Evolutionary conservation across 2,888 invertebrate species (phyloP).

Genomic region (Tetranychus truncatus): DNA sequence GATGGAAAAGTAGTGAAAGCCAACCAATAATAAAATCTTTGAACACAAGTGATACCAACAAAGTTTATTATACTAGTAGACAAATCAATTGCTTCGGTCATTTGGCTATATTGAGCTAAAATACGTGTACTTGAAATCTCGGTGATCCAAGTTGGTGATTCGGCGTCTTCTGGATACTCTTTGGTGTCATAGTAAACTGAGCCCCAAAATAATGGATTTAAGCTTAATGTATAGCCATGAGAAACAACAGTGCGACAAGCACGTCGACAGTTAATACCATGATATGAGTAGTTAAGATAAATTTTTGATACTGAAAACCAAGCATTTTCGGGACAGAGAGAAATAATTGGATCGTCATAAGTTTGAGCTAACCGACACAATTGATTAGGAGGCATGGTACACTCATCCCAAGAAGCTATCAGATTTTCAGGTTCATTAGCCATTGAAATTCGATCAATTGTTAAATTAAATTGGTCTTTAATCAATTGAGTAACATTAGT

Average conservation of each 20-base stretch:
- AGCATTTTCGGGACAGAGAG: background rate
- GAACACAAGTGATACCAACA: background rate
- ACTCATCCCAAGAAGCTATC: background rate
- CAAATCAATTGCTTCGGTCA: background rate
- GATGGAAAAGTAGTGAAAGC: background rate
- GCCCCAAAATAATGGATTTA: background rate
- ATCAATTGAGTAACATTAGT: background rate
- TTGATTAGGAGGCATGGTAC: background rate
- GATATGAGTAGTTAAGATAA: background rate
- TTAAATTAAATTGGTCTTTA: background rate
- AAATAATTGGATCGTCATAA: background rate
- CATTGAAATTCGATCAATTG: background rate
- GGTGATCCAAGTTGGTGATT: slow-evolving; percentile 2
- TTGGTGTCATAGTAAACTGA: background rate
- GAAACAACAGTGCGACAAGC: background rate
- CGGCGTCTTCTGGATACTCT: background rate
- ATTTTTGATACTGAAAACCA: background rate
- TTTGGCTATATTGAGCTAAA: background rate
- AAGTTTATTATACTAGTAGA: background rate
- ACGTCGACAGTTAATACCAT: background rate
- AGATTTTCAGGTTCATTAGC: background rate
- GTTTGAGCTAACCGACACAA: background rate
- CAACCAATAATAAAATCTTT: background rate
- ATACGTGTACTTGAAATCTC: background rate
- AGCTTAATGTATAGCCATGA: background rate